These are phyloP conservation scores for Torymus texanus DNA, from an alignment of 2,888 invertebrate species.

Conservation along the genomic window DNA sequence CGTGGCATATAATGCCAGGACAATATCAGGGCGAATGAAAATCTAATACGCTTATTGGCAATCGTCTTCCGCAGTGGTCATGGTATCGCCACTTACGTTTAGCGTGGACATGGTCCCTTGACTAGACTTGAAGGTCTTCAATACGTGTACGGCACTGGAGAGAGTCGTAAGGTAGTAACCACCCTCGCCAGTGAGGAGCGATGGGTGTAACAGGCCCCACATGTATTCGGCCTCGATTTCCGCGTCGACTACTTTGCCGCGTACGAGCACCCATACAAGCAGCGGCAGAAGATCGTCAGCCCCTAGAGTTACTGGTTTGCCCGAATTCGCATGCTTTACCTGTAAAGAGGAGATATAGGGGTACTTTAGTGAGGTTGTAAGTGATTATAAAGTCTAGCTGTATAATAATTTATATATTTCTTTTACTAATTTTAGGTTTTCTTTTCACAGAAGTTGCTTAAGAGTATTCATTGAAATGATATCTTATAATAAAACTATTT, in stretches of 20 bases:
- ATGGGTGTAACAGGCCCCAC: conserved; percentile 95
- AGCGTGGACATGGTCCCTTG: conserved; percentile 73
- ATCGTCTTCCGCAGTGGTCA: no score
- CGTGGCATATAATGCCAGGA: no score
- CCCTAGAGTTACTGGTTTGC: conserved; percentile 79
- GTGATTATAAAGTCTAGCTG: no score
- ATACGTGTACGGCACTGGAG: conserved; percentile 92
- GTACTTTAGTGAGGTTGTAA: no score
- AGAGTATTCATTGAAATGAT: no score
- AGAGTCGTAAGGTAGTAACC: conserved; percentile 96
- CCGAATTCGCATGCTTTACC: conserved; percentile 83
- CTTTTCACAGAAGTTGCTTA: no score
- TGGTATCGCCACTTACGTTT: conserved; percentile 65
- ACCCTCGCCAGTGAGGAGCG: conserved; percentile 92
- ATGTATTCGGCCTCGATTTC: conserved; percentile 97
- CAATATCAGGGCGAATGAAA: no score
- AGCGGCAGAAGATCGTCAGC: conserved; percentile 94
- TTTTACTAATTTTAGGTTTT: no score
- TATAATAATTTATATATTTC: no score
- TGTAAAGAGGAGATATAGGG: conserved; percentile 63
- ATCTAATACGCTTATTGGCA: no score
- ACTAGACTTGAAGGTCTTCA: conserved; percentile 80
- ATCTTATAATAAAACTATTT: no score
- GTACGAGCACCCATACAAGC: conserved; percentile 93
- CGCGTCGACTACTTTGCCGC: conserved; percentile 91